Evolutionary conservation across 2,888 invertebrate genomes (phyloP).

Genomic region (Drosophila limbata): DNA sequence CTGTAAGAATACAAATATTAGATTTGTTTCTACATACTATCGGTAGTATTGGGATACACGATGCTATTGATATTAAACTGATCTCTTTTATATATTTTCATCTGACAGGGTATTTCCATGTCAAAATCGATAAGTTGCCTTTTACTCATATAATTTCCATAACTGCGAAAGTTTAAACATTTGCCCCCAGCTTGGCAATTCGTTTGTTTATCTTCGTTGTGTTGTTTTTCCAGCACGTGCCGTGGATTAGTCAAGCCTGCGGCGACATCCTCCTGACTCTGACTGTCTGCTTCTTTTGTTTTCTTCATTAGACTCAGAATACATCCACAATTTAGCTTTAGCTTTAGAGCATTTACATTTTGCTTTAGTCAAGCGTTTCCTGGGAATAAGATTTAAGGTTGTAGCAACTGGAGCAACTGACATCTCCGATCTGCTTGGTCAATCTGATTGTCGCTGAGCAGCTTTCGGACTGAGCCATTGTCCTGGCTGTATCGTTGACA

Average conservation of each 20-base stretch:
- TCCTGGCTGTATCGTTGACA: conserved; percentile 8
- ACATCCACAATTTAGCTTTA: neutral
- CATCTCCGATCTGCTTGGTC: conserved; percentile 5
- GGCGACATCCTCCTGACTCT: conserved; percentile 22
- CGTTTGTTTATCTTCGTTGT: conserved; percentile 28
- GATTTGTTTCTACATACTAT: neutral
- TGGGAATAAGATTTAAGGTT: conserved; percentile 37
- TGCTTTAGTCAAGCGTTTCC: neutral
- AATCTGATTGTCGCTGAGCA: conserved; percentile 36
- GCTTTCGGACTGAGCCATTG: conserved; percentile 21
- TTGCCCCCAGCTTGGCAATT: conserved; percentile 12
- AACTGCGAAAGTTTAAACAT: conserved; percentile 37
- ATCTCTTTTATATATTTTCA: neutral
- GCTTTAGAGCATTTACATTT: conserved; percentile 1
- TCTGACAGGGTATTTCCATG: conserved; percentile 10
- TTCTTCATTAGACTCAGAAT: conserved; percentile 1
- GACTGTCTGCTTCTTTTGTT: neutral
- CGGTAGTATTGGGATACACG: neutral
- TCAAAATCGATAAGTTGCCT: neutral
- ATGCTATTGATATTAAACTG: too few relatives aligned
- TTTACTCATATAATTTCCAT: conserved; percentile 50
- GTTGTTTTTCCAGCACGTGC: conserved; percentile 58
- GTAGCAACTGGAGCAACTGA: conserved; percentile 8
- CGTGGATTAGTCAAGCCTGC: conserved; percentile 49
- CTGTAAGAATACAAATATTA: too few relatives aligned